Percentiles rank a stretch among this genome's conserved stretches.
Evolutionary conservation across 2,113 vertebrate species (phyloP).

Genomic region (Cavia porcellus): DNA sequence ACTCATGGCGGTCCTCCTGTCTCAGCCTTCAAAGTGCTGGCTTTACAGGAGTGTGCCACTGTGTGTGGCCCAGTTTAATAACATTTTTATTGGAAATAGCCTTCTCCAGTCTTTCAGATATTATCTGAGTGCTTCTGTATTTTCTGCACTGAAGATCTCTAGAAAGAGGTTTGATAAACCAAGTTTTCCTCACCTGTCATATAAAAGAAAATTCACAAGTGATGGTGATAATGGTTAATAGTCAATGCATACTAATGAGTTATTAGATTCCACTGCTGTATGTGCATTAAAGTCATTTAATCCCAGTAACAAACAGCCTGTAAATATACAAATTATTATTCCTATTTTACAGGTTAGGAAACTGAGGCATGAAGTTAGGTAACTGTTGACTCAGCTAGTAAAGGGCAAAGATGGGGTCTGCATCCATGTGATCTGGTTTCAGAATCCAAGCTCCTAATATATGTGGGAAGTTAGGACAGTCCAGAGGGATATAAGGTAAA

Average conservation of each 20-base stretch:
- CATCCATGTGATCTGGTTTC: not conserved
- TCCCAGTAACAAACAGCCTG: not conserved
- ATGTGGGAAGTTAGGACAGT: conserved; percentile 1
- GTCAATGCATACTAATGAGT: not conserved
- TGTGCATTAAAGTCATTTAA: not conserved
- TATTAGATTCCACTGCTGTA: not conserved
- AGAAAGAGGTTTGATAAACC: not conserved
- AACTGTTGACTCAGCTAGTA: not conserved
- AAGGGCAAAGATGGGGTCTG: not conserved
- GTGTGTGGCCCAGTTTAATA: not conserved
- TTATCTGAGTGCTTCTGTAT: conserved; percentile 22
- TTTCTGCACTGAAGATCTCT: conserved; percentile 14
- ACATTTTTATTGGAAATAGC: conserved; percentile 23
- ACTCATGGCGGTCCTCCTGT: not conserved
- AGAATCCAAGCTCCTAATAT: not conserved
- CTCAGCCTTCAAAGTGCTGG: not conserved
- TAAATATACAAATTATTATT: not conserved
- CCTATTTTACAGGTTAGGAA: not conserved
- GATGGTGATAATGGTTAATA: not conserved
- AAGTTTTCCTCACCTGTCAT: not conserved
- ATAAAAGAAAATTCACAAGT: not conserved
- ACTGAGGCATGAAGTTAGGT: conserved; percentile 33
- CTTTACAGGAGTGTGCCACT: not conserved
- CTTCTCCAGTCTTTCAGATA: conserved; percentile 11
- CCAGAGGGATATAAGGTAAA: not conserved